phyloP scores from a whole-genome alignment of 2,113 vertebrate species.

The Caranx melampygus region DNA sequence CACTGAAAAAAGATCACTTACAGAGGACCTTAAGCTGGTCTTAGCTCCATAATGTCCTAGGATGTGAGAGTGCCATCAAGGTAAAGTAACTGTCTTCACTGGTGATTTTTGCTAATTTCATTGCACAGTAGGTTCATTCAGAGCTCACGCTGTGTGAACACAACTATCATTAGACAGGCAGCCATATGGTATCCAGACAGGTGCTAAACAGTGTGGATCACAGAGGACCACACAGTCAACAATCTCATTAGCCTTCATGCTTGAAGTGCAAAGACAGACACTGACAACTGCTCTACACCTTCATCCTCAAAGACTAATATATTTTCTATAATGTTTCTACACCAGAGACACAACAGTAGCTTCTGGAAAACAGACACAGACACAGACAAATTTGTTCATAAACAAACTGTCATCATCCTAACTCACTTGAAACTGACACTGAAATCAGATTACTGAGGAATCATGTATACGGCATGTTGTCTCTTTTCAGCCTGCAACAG shows the following conservation, averaged over 20 bases:
- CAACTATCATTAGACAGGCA: constrained; percentile 22
- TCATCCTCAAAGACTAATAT: background rate
- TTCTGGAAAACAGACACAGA: background rate
- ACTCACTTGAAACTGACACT: background rate
- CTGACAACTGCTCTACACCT: constrained; percentile 11
- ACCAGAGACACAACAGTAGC: background rate
- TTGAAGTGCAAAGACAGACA: constrained; percentile 13
- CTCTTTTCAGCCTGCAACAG: background rate
- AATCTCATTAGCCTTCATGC: constrained; percentile 13
- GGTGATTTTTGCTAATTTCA: constrained; percentile 7
- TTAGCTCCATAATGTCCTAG: background rate
- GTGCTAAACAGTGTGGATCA: constrained; percentile 44
- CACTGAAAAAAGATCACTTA: background rate
- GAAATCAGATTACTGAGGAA: background rate
- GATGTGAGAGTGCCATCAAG: background rate
- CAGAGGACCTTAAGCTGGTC: background rate
- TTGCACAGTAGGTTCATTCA: constrained; percentile 13
- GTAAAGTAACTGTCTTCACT: background rate
- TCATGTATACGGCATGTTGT: background rate
- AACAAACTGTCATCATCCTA: background rate
- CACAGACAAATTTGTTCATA: background rate
- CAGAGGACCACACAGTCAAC: constrained; percentile 53
- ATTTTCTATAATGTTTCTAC: background rate
- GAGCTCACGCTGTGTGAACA: background rate
- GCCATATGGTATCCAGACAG: constrained; percentile 61